Evolutionary conservation across 2,888 invertebrate genomes (phyloP).

Genomic region (Dusona sp.): DNA sequence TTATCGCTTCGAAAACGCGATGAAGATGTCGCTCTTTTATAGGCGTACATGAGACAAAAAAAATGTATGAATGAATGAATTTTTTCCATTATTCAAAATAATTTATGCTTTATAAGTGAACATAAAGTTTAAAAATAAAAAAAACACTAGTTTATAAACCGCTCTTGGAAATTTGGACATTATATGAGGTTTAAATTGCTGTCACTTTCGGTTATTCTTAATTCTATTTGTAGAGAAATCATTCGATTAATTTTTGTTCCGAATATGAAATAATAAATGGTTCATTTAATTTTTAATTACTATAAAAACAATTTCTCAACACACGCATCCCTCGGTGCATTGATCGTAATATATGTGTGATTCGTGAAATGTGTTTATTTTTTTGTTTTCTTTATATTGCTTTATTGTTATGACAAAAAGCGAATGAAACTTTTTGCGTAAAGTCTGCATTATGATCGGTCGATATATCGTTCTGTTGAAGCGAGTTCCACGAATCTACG

Average conservation of each 20-base stretch:
- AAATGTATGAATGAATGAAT: background rate
- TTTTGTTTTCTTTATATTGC: background rate
- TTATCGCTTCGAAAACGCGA: background rate
- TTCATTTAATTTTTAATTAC: background rate
- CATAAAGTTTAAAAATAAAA: background rate
- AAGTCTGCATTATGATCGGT: conserved; percentile 8
- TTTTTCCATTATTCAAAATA: background rate
- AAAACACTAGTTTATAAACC: background rate
- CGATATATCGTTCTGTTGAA: background rate
- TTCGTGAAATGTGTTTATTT: background rate
- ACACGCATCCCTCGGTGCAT: no score
- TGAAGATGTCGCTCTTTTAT: conserved; percentile 49
- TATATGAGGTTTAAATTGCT: background rate
- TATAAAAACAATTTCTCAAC: no score
- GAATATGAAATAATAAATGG: background rate
- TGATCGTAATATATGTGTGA: background rate
- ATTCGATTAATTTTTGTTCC: background rate
- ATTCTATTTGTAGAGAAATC: background rate
- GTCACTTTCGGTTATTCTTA: background rate
- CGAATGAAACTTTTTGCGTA: background rate
- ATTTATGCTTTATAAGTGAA: background rate
- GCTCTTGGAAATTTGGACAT: no score
- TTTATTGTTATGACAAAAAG: background rate
- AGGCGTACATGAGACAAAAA: background rate
- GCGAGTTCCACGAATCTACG: background rate